Conservation (phyloP, 2,113 vertebrate genomes). For the Toxotes chatareus region DNA sequence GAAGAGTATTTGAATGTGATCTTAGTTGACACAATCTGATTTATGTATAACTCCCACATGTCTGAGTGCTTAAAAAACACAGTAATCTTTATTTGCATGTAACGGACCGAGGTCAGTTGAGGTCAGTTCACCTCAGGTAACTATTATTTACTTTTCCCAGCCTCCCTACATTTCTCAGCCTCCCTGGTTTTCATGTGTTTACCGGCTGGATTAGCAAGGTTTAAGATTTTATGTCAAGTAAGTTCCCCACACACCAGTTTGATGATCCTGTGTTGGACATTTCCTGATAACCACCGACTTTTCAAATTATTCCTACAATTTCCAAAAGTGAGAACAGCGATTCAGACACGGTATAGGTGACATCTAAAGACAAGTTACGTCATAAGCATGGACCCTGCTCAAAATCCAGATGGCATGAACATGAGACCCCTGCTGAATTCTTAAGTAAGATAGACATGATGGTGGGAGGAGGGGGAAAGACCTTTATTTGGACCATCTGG, state of each 20-base stretch:
- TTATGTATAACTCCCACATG: background rate
- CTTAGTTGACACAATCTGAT: slow-evolving; percentile 13
- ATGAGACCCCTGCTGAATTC: slow-evolving; percentile 1
- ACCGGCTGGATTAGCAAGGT: background rate
- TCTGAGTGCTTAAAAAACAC: background rate
- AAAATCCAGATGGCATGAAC: background rate
- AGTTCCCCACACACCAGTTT: too few relatives aligned
- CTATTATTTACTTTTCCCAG: background rate
- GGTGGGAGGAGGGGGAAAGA: slow-evolving; percentile 2
- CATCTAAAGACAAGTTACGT: too few relatives aligned
- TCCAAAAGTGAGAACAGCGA: too few relatives aligned
- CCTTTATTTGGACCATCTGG: slow-evolving; percentile 34
- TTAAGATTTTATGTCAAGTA: background rate
- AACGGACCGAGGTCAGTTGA: background rate
- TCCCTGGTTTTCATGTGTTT: background rate
- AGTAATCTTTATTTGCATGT: background rate
- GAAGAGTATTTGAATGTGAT: slow-evolving; percentile 33
- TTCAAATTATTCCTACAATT: too few relatives aligned
- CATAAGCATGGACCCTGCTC: too few relatives aligned
- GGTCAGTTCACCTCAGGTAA: slow-evolving; percentile 25
- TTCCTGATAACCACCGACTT: too few relatives aligned
- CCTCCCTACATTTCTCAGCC: background rate
- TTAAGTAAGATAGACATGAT: background rate
- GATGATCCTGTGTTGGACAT: too few relatives aligned
- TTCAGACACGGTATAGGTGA: too few relatives aligned